Conservation (phyloP, 2,113 vertebrate species). For the Elachura formosa region DNA sequence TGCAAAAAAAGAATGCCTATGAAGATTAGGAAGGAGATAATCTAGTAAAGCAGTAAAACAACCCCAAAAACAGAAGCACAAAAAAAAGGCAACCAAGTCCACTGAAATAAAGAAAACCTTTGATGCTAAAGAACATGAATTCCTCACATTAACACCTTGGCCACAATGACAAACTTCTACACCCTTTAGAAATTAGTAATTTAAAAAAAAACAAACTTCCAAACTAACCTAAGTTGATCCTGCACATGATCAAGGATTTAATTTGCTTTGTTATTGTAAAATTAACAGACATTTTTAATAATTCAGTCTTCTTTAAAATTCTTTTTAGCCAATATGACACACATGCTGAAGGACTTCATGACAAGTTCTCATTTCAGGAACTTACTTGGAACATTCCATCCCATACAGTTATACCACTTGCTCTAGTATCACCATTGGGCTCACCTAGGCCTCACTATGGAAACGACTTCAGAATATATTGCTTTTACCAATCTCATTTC, state of each 20-base stretch:
- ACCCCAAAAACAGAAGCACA: background rate
- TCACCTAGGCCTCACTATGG: background rate
- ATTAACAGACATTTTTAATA: background rate
- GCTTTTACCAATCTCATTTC: background rate
- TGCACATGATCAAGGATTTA: background rate
- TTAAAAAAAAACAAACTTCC: no score
- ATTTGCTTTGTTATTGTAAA: accelerated
- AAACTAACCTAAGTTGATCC: background rate
- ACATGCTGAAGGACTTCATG: background rate
- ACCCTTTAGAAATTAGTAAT: background rate
- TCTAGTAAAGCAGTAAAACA: background rate
- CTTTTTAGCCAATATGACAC: background rate
- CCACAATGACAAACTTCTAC: accelerated
- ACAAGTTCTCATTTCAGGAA: background rate
- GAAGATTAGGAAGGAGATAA: background rate
- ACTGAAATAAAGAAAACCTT: background rate
- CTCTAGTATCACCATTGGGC: background rate
- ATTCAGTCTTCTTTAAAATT: background rate
- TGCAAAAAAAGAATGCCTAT: background rate
- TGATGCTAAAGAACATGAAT: background rate
- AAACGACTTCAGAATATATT: background rate
- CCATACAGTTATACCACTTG: background rate
- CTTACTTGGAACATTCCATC: background rate
- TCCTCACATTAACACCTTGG: background rate
- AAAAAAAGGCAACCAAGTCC: background rate